Conservation (phyloP, 2,888 invertebrate genomes). For the Clitarchus hookeri region DNA sequence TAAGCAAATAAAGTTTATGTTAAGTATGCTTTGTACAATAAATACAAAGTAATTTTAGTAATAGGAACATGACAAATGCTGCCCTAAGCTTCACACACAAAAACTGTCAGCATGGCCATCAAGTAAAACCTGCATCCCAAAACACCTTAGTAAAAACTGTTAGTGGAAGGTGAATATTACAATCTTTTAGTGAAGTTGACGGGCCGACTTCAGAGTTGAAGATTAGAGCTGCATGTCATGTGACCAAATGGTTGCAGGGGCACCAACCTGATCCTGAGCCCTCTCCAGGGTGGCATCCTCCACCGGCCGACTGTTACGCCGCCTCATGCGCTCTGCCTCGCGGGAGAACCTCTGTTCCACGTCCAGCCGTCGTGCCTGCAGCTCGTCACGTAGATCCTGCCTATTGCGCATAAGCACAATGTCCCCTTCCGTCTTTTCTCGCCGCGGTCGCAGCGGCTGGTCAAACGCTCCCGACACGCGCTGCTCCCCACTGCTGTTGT, state of each 20-base stretch:
- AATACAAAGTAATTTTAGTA: neutral
- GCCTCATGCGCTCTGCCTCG: constrained; percentile 55
- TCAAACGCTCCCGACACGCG: constrained; percentile 48
- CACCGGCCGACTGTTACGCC: constrained; percentile 47
- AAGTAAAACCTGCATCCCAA: too few species aligned
- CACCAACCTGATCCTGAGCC: constrained; percentile 4
- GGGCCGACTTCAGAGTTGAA: neutral
- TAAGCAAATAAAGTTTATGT: neutral
- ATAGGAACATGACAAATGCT: neutral
- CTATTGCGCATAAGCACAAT: constrained; percentile 75
- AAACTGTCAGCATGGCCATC: neutral
- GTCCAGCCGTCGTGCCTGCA: constrained; percentile 57
- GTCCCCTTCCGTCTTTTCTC: constrained; percentile 89
- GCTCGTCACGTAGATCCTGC: constrained; percentile 57
- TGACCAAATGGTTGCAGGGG: neutral
- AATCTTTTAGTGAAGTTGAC: neutral
- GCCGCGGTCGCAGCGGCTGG: constrained; percentile 65
- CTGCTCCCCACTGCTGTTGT: constrained; percentile 52
- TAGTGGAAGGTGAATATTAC: neutral
- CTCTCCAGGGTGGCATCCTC: constrained; percentile 15
- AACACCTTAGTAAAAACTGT: neutral
- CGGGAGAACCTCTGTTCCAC: constrained; percentile 55
- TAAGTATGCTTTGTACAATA: neutral
- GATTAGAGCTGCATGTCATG: constrained; percentile 8
- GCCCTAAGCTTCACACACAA: neutral